These are phyloP conservation scores for Argya squamiceps DNA, from an alignment of 2,797 vertebrate genomes.

Conservation along the genomic window DNA sequence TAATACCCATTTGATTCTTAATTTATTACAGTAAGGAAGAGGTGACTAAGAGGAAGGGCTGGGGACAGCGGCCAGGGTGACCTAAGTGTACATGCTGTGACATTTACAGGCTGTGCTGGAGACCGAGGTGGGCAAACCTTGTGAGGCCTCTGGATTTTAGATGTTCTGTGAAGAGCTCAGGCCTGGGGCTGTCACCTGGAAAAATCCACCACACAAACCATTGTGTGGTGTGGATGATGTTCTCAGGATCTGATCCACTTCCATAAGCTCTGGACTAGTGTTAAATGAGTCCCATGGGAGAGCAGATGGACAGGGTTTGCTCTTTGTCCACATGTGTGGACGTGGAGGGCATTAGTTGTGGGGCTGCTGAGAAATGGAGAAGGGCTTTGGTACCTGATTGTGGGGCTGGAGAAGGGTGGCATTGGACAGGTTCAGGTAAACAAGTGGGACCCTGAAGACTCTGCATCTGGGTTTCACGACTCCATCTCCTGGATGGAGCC, in stretches of 20 bases:
- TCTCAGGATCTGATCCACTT: not conserved
- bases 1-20: not conserved
- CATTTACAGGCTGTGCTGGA: not conserved
- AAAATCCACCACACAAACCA: no score
- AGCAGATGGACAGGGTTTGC: not conserved
- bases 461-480: not conserved
- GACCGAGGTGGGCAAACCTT: not conserved
- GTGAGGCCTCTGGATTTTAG: not conserved
- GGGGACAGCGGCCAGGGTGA: not conserved
- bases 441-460: not conserved
- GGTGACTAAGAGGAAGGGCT: conserved; percentile 57
- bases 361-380: not conserved
- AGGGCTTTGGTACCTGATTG: not conserved
- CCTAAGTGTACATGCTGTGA: not conserved
- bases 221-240: not conserved
- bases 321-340: not conserved
- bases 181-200: not conserved
- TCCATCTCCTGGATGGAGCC: not conserved
- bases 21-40: conserved; percentile 39
- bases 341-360: not conserved
- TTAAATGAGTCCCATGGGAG: not conserved
- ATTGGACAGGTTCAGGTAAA: not conserved
- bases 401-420: fast-evolving
- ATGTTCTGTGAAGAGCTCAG: fast-evolving
- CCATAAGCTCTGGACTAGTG: not conserved